A percentile compares a stretch with the other conserved stretches of the same genome.
Evolutionary conservation across 2,113 vertebrate genomes (phyloP).

Genomic region (Ceyx melanurus): DNA sequence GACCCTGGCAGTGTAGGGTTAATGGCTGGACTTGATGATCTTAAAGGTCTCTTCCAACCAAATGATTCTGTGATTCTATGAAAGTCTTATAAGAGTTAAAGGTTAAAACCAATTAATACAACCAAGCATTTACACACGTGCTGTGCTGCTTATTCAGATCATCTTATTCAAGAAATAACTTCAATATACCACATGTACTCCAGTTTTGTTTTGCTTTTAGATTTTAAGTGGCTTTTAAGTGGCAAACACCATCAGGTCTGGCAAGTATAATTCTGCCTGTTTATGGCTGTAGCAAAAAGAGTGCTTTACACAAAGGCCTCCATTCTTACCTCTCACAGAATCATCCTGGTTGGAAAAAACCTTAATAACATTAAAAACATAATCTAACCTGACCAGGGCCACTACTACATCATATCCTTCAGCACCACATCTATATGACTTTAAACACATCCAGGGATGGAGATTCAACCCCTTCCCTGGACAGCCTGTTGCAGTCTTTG

Average conservation of each 20-base stretch:
- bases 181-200: not conserved
- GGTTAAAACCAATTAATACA: not conserved
- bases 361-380: too few species aligned
- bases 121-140: fast-evolving
- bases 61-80: too few species aligned
- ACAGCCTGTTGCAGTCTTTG: too few species aligned
- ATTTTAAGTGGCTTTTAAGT: not conserved
- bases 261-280: not conserved
- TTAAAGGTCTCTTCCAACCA: too few species aligned
- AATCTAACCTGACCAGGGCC: too few species aligned
- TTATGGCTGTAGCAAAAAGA: not conserved
- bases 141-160: not conserved
- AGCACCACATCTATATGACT: too few species aligned
- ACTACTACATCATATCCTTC: too few species aligned
- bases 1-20: too few species aligned
- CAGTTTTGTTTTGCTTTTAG: not conserved
- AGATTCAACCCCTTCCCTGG: too few species aligned
- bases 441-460: too few species aligned
- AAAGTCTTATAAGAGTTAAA: not conserved
- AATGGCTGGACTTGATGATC: too few species aligned
- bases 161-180: not conserved
- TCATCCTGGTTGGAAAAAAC: too few species aligned
- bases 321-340: not conserved
- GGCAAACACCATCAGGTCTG: not conserved
- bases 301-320: not conserved